Conservation (phyloP, 2,113 vertebrate species). For the Puntigrus tetrazona region DNA sequence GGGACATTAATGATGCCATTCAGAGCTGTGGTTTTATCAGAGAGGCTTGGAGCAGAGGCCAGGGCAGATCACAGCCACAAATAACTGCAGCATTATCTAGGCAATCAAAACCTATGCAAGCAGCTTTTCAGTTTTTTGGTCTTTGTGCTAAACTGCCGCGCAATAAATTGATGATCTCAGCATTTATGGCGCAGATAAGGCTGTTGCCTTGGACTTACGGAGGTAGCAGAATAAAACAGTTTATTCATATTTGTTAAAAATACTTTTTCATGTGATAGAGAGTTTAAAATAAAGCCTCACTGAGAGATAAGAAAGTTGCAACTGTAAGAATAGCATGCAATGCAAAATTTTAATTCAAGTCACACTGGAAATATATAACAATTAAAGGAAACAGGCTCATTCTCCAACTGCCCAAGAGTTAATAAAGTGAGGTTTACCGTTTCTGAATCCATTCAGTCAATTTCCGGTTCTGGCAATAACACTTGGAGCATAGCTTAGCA, state of each 20-base stretch:
- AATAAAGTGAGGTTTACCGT: no score
- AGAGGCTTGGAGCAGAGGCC: background rate
- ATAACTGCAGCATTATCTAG: conserved; percentile 40
- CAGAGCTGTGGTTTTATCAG: conserved; percentile 36
- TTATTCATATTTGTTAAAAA: background rate
- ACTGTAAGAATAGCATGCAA: background rate
- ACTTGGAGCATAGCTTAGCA: no score
- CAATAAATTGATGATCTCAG: background rate
- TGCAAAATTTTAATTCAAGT: background rate
- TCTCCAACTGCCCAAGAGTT: no score
- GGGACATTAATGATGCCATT: conserved; percentile 42
- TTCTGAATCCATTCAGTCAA: no score
- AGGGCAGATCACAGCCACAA: conserved; percentile 28
- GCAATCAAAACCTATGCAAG: conserved; percentile 6
- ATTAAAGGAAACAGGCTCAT: no score
- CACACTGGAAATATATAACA: no score
- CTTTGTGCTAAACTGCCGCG: background rate
- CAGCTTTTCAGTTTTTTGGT: background rate
- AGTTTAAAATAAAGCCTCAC: background rate
- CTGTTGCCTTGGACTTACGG: background rate
- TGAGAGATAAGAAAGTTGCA: background rate
- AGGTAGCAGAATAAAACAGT: background rate
- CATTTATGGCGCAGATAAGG: background rate
- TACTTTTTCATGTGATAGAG: background rate
- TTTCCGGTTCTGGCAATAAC: no score